A percentile compares a stretch with the other conserved stretches of the same genome.
phyloP scores from a whole-genome alignment of 2,888 invertebrate genomes.

The Ceriagrion tenellum region DNA sequence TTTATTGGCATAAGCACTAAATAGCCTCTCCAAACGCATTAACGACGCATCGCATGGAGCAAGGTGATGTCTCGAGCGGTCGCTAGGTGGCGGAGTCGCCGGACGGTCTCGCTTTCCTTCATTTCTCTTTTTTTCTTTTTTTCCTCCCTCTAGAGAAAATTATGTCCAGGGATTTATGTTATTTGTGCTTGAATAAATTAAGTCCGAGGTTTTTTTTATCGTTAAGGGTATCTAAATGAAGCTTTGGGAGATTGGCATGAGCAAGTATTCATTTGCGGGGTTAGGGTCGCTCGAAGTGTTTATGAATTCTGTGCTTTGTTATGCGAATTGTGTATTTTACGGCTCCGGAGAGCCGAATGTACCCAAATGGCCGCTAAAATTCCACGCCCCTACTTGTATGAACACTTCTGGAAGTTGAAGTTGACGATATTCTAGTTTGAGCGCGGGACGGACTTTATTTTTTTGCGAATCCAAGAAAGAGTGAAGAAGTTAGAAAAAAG shows the following conservation, averaged over 20 bases:
- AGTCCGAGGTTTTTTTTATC: slow-evolving; percentile 43
- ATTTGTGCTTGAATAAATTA: slow-evolving; percentile 52
- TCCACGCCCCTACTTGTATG: neutral
- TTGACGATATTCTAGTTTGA: neutral
- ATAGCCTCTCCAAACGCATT: neutral
- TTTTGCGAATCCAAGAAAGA: neutral
- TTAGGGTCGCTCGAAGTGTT: neutral
- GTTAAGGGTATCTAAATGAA: slow-evolving; percentile 47
- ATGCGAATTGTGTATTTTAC: slow-evolving; percentile 61
- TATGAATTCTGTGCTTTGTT: slow-evolving; percentile 55
- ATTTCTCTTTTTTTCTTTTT: neutral
- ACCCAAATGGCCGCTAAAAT: neutral
- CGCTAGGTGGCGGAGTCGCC: slow-evolving; percentile 38
- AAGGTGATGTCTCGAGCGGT: slow-evolving; percentile 30
- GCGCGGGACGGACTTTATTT: neutral
- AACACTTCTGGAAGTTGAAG: neutral
- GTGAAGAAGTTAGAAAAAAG: neutral
- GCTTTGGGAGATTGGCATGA: slow-evolving; percentile 10
- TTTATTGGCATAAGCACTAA: slow-evolving; percentile 24
- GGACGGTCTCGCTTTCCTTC: neutral
- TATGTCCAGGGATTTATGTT: slow-evolving; percentile 29
- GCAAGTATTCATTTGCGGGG: slow-evolving; percentile 33
- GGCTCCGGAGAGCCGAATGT: neutral
- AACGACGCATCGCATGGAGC: neutral
- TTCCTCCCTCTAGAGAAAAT: neutral